A percentile compares a stretch with the other conserved stretches of the same genome.
Evolutionary conservation across 2,797 vertebrate genomes (phyloP).

Genomic region (Halcyon badia): DNA sequence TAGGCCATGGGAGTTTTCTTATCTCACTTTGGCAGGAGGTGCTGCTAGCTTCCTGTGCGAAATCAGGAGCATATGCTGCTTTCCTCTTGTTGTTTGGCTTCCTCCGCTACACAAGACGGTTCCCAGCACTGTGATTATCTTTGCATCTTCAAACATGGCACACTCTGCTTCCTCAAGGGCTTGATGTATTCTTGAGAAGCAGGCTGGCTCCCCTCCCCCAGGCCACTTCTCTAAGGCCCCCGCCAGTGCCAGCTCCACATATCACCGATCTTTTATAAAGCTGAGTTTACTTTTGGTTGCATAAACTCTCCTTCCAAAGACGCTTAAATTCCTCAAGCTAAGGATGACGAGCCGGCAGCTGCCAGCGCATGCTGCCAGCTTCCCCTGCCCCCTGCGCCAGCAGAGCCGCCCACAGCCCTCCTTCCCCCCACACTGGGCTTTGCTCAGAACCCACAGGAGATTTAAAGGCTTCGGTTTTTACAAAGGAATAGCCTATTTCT

Average conservation of each 20-base stretch:
- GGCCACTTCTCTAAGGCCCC: conserved; percentile 65
- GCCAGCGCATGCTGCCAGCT: not conserved
- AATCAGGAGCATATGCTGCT: conserved; percentile 94
- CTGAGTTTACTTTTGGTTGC: conserved; percentile 41
- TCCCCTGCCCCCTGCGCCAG: not conserved
- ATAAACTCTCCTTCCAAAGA: conserved; percentile 21
- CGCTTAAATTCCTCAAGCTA: not conserved
- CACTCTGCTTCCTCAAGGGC: conserved; percentile 97
- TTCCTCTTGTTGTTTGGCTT: conserved; percentile 99
- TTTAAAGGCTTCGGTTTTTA: not conserved
- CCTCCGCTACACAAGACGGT: conserved; percentile 96
- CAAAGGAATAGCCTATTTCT: not conserved
- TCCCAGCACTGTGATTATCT: conserved; percentile 99
- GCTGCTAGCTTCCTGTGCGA: conserved; percentile 98
- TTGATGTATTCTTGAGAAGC: conserved; percentile 98
- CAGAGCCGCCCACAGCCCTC: not conserved
- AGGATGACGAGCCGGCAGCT: rapidly evolving
- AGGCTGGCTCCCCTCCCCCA: conserved; percentile 76
- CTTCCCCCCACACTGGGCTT: not conserved
- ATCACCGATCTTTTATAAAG: conserved; percentile 69
- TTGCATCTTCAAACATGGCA: conserved; percentile 99
- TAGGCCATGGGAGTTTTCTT: conserved; percentile 98
- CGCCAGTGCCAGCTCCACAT: conserved; percentile 1
- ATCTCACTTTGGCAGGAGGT: conserved; percentile 98
- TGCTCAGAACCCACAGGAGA: not conserved